A percentile compares a stretch with the other conserved stretches of the same genome.
Conservation (phyloP, 2,888 invertebrate genomes). For the Standfussiana lucernea region DNA sequence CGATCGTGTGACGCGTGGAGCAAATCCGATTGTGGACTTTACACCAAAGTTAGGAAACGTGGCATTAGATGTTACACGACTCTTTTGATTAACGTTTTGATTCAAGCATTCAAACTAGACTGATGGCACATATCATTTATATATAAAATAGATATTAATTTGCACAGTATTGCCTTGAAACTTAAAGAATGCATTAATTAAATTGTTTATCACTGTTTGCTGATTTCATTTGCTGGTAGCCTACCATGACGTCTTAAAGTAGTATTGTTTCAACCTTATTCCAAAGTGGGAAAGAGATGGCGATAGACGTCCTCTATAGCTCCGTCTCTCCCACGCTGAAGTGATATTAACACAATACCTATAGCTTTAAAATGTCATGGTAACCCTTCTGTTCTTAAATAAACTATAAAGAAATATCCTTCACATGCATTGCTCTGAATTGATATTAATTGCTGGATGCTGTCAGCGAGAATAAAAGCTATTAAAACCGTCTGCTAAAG, state of each 20-base stretch:
- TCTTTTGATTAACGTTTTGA: neutral
- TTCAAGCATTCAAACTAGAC: neutral
- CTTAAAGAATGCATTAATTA: neutral
- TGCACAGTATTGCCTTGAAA: neutral
- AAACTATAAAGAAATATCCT: slow-evolving; percentile 21
- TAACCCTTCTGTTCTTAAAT: no score
- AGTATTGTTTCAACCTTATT: no score
- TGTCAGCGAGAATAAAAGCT: slow-evolving; percentile 14
- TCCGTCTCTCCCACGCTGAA: no score
- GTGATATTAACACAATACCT: no score
- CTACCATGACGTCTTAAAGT: no score
- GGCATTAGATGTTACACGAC: slow-evolving; percentile 4
- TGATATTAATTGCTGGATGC: slow-evolving; percentile 42
- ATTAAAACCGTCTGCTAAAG: neutral
- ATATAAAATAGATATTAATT: neutral
- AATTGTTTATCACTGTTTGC: neutral
- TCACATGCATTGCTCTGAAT: slow-evolving; percentile 23
- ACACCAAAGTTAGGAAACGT: slow-evolving; percentile 18
- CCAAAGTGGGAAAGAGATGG: no score
- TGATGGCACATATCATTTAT: no score
- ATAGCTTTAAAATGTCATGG: no score
- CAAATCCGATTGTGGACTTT: slow-evolving; percentile 33
- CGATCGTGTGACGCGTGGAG: slow-evolving; percentile 1
- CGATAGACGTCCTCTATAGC: no score
- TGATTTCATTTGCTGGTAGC: neutral